Percentiles rank a stretch among this genome's conserved stretches.
Evolutionary conservation across 2,797 vertebrate species (phyloP).

Genomic region (Dendrocincla tyrannina): DNA sequence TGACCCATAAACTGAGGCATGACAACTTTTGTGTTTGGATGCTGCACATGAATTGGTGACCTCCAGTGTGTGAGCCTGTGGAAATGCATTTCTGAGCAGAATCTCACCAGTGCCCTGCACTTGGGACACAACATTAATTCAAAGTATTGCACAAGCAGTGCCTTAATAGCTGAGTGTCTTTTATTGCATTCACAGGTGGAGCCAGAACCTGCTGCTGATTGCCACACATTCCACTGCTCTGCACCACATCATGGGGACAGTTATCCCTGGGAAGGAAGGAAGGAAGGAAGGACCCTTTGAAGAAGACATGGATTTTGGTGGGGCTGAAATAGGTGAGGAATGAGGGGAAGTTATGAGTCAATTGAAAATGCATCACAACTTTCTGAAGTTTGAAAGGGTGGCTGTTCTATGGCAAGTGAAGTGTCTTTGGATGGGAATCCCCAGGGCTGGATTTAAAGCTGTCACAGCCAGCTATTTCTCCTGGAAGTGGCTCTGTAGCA

Average conservation of each 20-base stretch:
- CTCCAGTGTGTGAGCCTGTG: not conserved
- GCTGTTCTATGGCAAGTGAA: not conserved
- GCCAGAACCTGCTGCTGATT: not conserved
- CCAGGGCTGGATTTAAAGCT: not conserved
- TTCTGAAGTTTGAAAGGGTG: not conserved
- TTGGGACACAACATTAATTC: not conserved
- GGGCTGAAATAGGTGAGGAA: not conserved
- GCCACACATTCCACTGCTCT: not conserved
- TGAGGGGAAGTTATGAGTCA: not conserved
- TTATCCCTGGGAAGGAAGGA: not conserved
- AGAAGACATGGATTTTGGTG: not conserved
- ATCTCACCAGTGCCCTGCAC: not conserved
- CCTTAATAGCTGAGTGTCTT: not conserved
- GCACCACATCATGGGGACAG: not conserved
- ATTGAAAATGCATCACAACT: not conserved
- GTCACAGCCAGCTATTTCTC: not conserved
- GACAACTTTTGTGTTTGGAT: not conserved
- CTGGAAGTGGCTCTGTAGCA: not conserved
- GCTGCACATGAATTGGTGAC: not conserved
- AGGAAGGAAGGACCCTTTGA: not conserved
- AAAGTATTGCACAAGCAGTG: not conserved
- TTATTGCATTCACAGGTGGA: not conserved
- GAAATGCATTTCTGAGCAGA: not conserved
- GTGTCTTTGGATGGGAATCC: not conserved
- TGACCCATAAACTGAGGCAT: not conserved